Conservation (phyloP, 2,797 vertebrate species). For the Lutjanus campechanus region DNA sequence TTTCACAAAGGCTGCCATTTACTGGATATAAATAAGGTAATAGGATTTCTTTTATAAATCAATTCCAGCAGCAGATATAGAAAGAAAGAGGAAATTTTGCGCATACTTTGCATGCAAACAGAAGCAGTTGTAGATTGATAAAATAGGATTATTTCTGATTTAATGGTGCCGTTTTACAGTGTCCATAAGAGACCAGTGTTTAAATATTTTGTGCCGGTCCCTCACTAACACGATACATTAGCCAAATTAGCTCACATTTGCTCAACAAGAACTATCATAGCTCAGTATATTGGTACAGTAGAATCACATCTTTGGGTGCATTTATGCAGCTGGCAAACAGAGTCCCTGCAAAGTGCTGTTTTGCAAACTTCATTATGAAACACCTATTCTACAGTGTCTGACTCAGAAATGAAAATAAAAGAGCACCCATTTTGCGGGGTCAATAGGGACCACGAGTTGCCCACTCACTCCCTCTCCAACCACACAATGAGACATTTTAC, state of each 20-base stretch:
- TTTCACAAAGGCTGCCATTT: conserved; percentile 73
- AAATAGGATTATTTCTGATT: conserved; percentile 65
- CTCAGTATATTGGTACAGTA: conserved; percentile 47
- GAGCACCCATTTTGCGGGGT: conserved; percentile 65
- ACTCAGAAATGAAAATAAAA: conserved; percentile 73
- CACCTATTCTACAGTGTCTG: conserved; percentile 63
- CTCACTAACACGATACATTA: conserved; percentile 50
- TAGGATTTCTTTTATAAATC: conserved; percentile 62
- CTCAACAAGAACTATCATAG: conserved; percentile 50
- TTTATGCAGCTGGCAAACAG: conserved; percentile 65
- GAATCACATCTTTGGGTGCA: conserved; percentile 66
- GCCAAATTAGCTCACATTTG: conserved; percentile 64
- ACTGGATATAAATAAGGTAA: conserved; percentile 71
- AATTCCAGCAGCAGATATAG: conserved; percentile 58
- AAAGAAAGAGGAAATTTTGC: conserved; percentile 63
- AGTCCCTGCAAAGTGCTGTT: conserved; percentile 67
- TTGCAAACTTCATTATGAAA: conserved; percentile 75
- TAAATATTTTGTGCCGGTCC: conserved; percentile 45
- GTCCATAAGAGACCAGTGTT: conserved; percentile 51
- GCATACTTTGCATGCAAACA: conserved; percentile 52
- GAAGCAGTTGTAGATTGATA: conserved; percentile 47
- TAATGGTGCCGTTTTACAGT: conserved; percentile 49
- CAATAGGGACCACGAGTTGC: conserved; percentile 72
- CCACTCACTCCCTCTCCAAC: conserved; percentile 71
- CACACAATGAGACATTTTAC: conserved; percentile 82